phyloP scores from a whole-genome alignment of 1,140 invertebrate species.

The Heliconius hermathena region DNA sequence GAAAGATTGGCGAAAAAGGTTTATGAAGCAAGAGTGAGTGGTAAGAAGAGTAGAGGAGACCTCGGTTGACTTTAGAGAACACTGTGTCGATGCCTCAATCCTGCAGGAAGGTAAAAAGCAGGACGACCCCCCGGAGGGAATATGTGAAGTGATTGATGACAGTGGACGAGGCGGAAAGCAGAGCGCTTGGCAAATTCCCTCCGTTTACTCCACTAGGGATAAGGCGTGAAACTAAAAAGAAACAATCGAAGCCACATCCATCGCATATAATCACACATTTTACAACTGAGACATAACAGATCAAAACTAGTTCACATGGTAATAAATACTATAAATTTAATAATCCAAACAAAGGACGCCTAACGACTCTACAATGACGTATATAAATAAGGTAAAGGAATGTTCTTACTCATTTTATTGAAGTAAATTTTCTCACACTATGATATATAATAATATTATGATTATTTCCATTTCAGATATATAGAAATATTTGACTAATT shows the following conservation, averaged over 20 bases:
- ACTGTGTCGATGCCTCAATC: too few species aligned
- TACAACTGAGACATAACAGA: neutral
- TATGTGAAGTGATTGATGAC: too few species aligned
- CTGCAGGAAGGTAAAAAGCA: too few species aligned
- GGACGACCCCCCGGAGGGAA: too few species aligned
- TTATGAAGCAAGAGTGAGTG: too few species aligned
- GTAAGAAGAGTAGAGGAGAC: too few species aligned
- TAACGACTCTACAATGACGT: neutral
- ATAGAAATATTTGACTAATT: neutral
- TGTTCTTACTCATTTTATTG: constrained; percentile 35
- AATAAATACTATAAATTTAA: constrained; percentile 12
- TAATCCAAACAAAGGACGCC: constrained; percentile 10
- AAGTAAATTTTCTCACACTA: constrained; percentile 20
- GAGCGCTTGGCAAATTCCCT: too few species aligned
- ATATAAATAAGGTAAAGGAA: neutral
- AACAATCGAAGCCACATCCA: neutral
- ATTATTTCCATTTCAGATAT: neutral
- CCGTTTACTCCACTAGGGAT: neutral
- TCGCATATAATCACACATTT: neutral
- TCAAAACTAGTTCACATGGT: neutral
- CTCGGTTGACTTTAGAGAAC: too few species aligned
- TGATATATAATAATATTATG: constrained; percentile 18
- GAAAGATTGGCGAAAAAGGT: too few species aligned
- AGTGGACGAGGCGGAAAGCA: too few species aligned
- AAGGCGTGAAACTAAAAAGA: too few species aligned